Percentiles rank a stretch among this genome's conserved stretches.
Conservation (phyloP, 1,140 invertebrate species). For the Drosophila prosaltans region DNA sequence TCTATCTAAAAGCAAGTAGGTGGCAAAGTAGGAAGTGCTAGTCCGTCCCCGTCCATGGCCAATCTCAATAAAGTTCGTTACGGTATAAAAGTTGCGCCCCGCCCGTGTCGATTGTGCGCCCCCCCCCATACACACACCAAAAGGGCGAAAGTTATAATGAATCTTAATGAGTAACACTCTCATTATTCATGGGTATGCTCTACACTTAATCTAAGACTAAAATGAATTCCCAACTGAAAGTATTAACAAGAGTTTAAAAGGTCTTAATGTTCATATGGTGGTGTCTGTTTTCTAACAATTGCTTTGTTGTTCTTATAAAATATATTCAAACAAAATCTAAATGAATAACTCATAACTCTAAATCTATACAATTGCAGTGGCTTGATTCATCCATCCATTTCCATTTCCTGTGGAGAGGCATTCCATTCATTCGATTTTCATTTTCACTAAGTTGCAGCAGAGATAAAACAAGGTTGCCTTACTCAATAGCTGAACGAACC, state of each 20-base stretch:
- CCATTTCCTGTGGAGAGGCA: neutral
- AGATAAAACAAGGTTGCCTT: conserved; percentile 6
- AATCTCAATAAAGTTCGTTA: conserved; percentile 9
- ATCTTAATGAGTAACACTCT: conserved; percentile 2
- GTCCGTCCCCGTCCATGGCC: neutral
- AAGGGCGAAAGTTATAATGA: neutral
- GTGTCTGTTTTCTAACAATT: too few species aligned
- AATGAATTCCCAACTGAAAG: too few species aligned
- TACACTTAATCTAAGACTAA: too few species aligned
- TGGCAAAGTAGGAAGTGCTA: conserved; percentile 18
- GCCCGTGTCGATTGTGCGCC: neutral
- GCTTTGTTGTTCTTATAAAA: too few species aligned
- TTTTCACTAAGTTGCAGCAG: conserved; percentile 9
- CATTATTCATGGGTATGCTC: neutral
- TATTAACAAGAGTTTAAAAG: too few species aligned
- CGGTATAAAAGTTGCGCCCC: neutral
- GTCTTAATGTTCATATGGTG: too few species aligned
- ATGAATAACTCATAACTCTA: neutral
- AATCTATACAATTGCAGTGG: neutral
- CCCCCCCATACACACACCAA: neutral
- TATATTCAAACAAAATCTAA: neutral
- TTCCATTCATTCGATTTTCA: neutral
- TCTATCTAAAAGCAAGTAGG: neutral
- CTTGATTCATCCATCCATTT: neutral
- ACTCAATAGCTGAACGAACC: conserved; percentile 1